These are phyloP conservation scores for Drosophila lacicola DNA, from an alignment of 2,888 invertebrate species.

Conservation along the genomic window DNA sequence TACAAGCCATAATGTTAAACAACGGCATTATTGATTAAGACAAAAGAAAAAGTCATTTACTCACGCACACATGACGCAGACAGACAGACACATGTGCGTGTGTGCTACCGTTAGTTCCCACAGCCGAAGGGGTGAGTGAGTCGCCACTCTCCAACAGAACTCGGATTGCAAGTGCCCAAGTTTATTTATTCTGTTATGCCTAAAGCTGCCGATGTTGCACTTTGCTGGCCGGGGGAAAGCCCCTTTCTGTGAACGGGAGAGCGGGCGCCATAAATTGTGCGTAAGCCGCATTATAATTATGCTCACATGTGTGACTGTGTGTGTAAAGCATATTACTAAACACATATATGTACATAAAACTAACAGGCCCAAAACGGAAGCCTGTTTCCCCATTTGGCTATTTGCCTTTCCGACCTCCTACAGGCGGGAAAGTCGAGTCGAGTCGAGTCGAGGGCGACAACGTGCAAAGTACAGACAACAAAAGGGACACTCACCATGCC, in stretches of 20 bases:
- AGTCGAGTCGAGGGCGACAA: conserved; percentile 60
- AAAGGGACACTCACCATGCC: conserved; percentile 23
- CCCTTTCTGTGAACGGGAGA: not conserved
- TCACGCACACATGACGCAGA: conserved; percentile 24
- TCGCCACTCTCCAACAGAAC: conserved; percentile 7
- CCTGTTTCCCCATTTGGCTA: conserved; percentile 12
- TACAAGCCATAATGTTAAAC: conserved; percentile 27
- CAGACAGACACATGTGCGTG: conserved; percentile 51
- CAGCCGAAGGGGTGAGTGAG: conserved; percentile 7
- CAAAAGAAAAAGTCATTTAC: conserved; percentile 34
- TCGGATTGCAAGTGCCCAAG: conserved; percentile 28
- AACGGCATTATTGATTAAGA: conserved; percentile 65
- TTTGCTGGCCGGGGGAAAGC: not conserved
- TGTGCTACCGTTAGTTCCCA: conserved; percentile 45
- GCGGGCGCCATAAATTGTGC: conserved; percentile 18
- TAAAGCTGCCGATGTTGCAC: conserved; percentile 20
- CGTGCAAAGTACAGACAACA: conserved; percentile 60
- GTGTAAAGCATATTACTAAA: conserved; percentile 25
- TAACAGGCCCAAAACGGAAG: conserved; percentile 33
- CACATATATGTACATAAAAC: conserved; percentile 18
- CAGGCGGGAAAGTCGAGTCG: conserved; percentile 49
- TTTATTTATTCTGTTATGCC: conserved; percentile 2
- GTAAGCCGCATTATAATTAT: conserved; percentile 12
- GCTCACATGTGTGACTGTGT: conserved; percentile 12
- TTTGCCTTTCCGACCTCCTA: not conserved